These are phyloP conservation scores for Pomacea canaliculata DNA, from an alignment of 2,888 invertebrate genomes.

Conservation along the genomic window DNA sequence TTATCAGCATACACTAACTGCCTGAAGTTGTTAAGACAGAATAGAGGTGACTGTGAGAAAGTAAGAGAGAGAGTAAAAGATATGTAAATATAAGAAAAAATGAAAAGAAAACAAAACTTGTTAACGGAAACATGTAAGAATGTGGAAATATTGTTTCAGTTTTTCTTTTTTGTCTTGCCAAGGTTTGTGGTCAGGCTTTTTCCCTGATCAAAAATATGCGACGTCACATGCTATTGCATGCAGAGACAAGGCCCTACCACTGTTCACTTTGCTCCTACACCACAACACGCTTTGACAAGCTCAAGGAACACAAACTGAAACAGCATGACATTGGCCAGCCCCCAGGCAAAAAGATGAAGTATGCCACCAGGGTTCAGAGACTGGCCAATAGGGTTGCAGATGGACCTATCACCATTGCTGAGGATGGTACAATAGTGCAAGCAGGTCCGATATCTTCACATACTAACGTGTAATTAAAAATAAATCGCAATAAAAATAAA, in stretches of 20 bases:
- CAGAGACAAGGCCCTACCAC: conserved; percentile 57
- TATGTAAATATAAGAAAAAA: no score
- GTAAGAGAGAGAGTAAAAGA: no score
- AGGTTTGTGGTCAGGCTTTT: conserved; percentile 74
- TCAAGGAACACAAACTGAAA: conserved; percentile 72
- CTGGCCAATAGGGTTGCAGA: not conserved
- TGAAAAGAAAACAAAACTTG: no score
- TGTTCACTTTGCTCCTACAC: conserved; percentile 72
- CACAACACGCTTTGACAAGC: conserved; percentile 73
- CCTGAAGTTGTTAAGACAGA: no score
- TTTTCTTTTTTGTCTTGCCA: not conserved
- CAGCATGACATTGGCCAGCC: conserved; percentile 63
- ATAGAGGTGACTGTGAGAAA: no score
- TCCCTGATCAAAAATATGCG: conserved; percentile 74
- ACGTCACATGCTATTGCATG: conserved; percentile 68
- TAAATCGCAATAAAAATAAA: no score
- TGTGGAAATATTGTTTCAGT: no score
- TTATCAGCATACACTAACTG: no score
- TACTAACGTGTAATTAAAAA: no score
- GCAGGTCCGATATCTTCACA: not conserved
- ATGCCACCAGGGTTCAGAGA: not conserved
- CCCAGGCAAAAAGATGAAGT: conserved; percentile 47
- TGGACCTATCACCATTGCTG: conserved; percentile 8
- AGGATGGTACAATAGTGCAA: conserved; percentile 14
- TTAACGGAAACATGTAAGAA: no score